These are phyloP conservation scores for Coracopsis vasa DNA, from an alignment of 2,113 vertebrate species.

Conservation along the genomic window DNA sequence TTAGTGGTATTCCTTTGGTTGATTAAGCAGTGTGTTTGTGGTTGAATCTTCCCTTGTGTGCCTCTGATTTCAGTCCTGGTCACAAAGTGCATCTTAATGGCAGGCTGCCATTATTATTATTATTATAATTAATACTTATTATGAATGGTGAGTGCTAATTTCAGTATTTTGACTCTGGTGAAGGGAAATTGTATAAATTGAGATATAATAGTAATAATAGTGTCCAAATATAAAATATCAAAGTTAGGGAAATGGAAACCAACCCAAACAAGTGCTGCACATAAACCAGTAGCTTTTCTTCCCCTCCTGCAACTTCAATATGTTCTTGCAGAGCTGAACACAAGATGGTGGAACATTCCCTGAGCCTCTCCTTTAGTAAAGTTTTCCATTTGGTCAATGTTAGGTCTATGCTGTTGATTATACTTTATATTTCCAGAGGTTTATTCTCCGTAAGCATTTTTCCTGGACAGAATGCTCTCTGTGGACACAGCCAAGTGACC, in stretches of 20 bases:
- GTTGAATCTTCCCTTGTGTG: neutral
- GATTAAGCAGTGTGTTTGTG: neutral
- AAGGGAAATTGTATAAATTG: neutral
- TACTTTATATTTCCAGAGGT: neutral
- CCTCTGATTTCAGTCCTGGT: neutral
- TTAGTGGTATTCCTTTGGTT: neutral
- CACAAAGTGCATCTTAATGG: neutral
- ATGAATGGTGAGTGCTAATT: neutral
- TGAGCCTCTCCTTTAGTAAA: neutral
- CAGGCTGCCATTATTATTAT: neutral
- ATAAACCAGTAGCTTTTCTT: neutral
- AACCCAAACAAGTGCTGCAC: neutral
- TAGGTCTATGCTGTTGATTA: neutral
- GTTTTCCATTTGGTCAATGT: neutral
- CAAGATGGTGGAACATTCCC: neutral
- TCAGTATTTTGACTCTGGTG: neutral
- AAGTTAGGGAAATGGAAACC: neutral
- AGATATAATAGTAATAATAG: neutral
- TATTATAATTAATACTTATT: neutral
- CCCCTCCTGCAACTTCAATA: neutral
- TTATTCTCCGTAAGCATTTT: neutral
- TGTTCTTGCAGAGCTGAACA: neutral
- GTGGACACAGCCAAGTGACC: neutral
- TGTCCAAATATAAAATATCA: neutral
- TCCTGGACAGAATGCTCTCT: neutral